Evolutionary conservation across 2,888 invertebrate species (phyloP).

Genomic region (Andrena camellia): DNA sequence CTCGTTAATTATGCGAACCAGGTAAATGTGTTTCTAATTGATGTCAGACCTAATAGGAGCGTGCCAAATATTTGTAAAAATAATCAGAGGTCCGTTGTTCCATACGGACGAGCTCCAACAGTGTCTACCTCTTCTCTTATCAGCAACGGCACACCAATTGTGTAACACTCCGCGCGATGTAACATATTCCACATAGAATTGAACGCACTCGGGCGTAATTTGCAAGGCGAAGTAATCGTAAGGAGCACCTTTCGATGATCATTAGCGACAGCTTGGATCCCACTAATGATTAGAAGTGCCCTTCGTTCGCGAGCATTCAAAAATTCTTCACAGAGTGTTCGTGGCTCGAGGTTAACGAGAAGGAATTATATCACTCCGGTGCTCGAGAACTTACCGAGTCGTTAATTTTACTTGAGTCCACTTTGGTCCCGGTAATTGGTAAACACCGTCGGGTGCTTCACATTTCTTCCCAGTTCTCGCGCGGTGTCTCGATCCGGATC

Average conservation of each 20-base stretch:
- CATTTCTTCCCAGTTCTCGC: not conserved
- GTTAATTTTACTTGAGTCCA: slow-evolving; percentile 42
- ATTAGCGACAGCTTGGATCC: slow-evolving; percentile 6
- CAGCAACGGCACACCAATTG: not conserved
- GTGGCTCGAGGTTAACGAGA: slow-evolving; percentile 14
- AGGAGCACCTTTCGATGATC: slow-evolving; percentile 12
- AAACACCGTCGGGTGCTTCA: not conserved
- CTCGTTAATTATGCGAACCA: slow-evolving; percentile 19
- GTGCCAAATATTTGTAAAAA: too few species aligned
- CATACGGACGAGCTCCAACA: not conserved
- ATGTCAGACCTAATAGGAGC: too few species aligned
- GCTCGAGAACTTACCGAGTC: slow-evolving; percentile 37
- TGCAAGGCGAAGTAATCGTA: not conserved
- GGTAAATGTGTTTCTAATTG: slow-evolving; percentile 2
- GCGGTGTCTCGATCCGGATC: not conserved
- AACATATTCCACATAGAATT: not conserved
- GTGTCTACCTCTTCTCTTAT: not conserved
- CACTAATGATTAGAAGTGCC: slow-evolving; percentile 13
- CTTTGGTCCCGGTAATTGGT: slow-evolving; percentile 29
- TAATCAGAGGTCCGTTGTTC: too few species aligned
- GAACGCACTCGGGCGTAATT: not conserved
- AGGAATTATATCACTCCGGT: slow-evolving; percentile 6
- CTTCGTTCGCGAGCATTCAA: not conserved
- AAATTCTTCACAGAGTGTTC: not conserved
- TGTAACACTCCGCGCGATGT: not conserved